Conservation (phyloP, 2,888 invertebrate genomes). For the Perizoma affinitatum region DNA sequence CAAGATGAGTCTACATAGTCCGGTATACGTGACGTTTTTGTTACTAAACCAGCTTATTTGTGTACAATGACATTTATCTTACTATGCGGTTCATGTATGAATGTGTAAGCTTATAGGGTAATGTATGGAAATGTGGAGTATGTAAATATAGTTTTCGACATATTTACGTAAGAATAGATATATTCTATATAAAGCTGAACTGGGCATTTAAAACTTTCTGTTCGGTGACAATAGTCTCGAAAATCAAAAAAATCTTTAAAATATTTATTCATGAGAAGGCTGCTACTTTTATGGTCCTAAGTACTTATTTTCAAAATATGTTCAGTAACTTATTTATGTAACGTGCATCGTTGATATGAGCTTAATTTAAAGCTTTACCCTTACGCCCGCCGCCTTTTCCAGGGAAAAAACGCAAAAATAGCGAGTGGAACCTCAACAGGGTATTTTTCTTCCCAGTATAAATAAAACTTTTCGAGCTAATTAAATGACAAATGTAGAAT, state of each 20-base stretch:
- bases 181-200: not conserved
- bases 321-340: too few species aligned
- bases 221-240: not conserved
- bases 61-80: conserved; percentile 79
- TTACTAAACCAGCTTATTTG: conserved; percentile 72
- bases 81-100: conserved; percentile 69
- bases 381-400: too few species aligned
- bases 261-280: not conserved
- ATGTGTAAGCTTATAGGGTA: conserved; percentile 73
- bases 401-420: too few species aligned
- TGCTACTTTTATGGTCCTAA: not conserved
- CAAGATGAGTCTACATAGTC: conserved; percentile 63
- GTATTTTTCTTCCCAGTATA: too few species aligned
- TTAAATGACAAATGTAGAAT: too few species aligned
- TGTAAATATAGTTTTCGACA: conserved; percentile 30
- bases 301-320: too few species aligned
- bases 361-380: too few species aligned
- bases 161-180: not conserved
- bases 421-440: too few species aligned
- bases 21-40: conserved; percentile 62
- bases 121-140: conserved; percentile 57
- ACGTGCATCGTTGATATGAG: too few species aligned
- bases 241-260: too few species aligned
- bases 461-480: too few species aligned
- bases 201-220: not conserved